Evolutionary conservation across 2,113 vertebrate genomes (phyloP).

Genomic region (Proteles cristata): DNA sequence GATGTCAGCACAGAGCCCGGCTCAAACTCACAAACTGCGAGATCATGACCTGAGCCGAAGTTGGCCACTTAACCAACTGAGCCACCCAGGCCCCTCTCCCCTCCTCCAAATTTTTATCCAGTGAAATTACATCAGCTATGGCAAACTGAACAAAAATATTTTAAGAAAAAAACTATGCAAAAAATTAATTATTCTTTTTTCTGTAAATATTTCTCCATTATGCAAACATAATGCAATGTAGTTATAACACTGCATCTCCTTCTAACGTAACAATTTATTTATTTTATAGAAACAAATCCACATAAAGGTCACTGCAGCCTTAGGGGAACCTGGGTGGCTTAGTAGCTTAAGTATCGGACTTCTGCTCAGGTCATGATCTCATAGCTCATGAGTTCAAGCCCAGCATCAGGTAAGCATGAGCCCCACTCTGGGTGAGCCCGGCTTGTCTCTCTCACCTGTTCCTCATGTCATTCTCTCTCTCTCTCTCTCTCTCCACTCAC

Average conservation of each 20-base stretch:
- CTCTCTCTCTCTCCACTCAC: too few species aligned
- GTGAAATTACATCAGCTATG: not conserved
- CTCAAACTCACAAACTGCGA: too few species aligned
- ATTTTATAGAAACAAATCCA: not conserved
- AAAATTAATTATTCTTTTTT: not conserved
- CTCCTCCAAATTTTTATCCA: not conserved
- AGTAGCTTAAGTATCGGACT: not conserved
- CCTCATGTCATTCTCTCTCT: too few species aligned
- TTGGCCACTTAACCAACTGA: too few species aligned
- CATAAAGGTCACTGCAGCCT: not conserved
- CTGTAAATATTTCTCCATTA: not conserved
- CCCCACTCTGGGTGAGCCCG: too few species aligned
- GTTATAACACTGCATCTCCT: not conserved
- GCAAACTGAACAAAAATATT: conserved; percentile 36
- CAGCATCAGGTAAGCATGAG: too few species aligned
- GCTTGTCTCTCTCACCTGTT: too few species aligned
- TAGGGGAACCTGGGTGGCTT: not conserved
- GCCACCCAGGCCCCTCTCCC: not conserved
- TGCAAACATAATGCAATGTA: not conserved
- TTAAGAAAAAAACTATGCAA: not conserved
- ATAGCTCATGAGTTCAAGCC: not conserved
- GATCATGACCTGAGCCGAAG: too few species aligned
- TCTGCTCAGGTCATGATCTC: not conserved
- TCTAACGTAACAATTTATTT: conserved; percentile 7
- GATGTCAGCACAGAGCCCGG: too few species aligned